Percentiles rank a stretch among this genome's conserved stretches.
These are phyloP conservation scores for Zingel zingel DNA, from an alignment of 2,113 vertebrate species.

Conservation along the genomic window DNA sequence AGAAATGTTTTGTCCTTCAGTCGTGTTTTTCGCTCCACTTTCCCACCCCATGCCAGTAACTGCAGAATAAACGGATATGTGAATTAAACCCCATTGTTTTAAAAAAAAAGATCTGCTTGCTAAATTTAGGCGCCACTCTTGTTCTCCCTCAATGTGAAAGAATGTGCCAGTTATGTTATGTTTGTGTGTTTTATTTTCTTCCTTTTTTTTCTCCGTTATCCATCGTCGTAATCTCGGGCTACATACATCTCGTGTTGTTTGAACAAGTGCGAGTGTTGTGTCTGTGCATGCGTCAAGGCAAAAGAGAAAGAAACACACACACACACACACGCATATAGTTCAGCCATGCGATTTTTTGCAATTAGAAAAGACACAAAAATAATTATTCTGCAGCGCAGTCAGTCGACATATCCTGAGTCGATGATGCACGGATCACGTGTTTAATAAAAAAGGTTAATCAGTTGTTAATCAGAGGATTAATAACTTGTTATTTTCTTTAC, in stretches of 20 bases:
- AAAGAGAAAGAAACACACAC: conserved; percentile 10
- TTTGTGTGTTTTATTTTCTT: conserved; percentile 70
- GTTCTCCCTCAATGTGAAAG: conserved; percentile 63
- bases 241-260: conserved; percentile 65
- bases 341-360: conserved; percentile 84
- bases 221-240: conserved; percentile 65
- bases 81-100: conserved; percentile 86
- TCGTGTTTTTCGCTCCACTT: conserved; percentile 75
- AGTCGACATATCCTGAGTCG: conserved; percentile 84
- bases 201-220: conserved; percentile 55
- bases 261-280: conserved; percentile 64
- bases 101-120: conserved; percentile 76
- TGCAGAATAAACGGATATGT: conserved; percentile 84
- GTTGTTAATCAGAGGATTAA: conserved; percentile 90
- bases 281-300: conserved; percentile 70
- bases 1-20: conserved; percentile 83
- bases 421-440: conserved; percentile 86
- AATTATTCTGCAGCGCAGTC: conserved; percentile 86
- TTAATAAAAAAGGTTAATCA: conserved; percentile 90
- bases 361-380: conserved; percentile 88
- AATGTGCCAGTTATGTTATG: conserved; percentile 70
- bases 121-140: conserved; percentile 77
- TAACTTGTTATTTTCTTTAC: conserved; percentile 89
- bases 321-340: conserved; percentile 73
- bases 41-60: conserved; percentile 76